Conservation (phyloP, 2,888 invertebrate genomes). For the Agrotis clavis region DNA sequence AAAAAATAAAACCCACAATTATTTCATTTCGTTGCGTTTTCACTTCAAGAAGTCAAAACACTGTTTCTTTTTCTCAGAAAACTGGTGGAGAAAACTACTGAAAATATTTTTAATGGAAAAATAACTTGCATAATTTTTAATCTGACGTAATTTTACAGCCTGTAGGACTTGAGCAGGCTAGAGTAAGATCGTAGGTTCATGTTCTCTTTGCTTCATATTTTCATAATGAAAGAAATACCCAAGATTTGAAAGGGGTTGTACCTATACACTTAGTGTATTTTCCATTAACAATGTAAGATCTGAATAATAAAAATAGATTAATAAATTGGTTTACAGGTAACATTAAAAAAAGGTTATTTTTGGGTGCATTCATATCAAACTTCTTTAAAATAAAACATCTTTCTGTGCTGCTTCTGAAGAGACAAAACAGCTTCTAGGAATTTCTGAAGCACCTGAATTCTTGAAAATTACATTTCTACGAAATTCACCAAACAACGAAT, state of each 20-base stretch:
- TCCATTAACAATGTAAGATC: too few species aligned
- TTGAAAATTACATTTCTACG: background rate
- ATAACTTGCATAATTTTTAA: constrained; percentile 19
- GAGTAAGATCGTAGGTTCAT: background rate
- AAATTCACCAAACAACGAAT: background rate
- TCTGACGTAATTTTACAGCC: constrained; percentile 9
- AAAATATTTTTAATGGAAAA: constrained; percentile 4
- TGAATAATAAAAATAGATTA: too few species aligned
- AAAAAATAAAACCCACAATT: background rate
- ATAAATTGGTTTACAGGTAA: too few species aligned
- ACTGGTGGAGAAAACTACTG: background rate
- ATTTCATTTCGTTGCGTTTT: background rate
- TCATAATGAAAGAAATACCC: too few species aligned
- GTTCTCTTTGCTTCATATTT: background rate
- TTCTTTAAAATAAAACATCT: background rate
- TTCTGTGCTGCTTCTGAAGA: too few species aligned
- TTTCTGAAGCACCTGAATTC: background rate
- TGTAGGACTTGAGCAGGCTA: background rate
- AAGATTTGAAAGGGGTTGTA: too few species aligned
- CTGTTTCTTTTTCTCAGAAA: background rate
- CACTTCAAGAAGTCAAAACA: background rate
- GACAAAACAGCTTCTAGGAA: background rate
- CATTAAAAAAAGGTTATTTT: too few species aligned
- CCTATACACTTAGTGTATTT: too few species aligned
- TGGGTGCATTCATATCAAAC: background rate